Evolutionary conservation across 2,888 invertebrate species (phyloP).

Genomic region (Hetaerina titia): DNA sequence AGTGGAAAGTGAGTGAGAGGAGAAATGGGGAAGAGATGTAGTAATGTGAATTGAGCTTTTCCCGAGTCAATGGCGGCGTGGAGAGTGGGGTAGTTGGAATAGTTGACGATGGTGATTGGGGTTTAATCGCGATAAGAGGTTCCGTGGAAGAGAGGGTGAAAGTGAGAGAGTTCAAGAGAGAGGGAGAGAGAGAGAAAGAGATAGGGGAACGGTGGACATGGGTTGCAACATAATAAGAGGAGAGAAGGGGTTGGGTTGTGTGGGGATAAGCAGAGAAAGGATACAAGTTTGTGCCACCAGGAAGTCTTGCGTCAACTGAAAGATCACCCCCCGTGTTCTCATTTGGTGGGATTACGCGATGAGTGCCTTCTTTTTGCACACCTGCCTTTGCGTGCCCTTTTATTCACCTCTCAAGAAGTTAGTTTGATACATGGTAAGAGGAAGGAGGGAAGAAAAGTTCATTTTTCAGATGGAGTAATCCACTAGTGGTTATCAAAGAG

Average conservation of each 20-base stretch:
- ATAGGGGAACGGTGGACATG: background rate
- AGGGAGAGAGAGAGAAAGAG: background rate
- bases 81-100: background rate
- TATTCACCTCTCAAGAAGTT: too few species aligned
- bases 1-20: background rate
- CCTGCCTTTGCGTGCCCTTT: too few species aligned
- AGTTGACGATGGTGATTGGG: background rate
- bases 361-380: too few species aligned
- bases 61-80: background rate
- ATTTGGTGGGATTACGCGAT: too few species aligned
- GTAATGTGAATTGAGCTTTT: background rate
- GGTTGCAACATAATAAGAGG: background rate
- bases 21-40: background rate
- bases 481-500: too few species aligned
- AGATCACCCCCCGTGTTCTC: too few species aligned
- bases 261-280: background rate
- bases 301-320: background rate
- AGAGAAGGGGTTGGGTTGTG: background rate
- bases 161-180: background rate
- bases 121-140: slow-evolving; percentile 1
- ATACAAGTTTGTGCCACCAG: background rate
- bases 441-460: too few species aligned
- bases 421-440: too few species aligned
- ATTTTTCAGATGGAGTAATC: too few species aligned
- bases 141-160: background rate